A percentile compares a stretch with the other conserved stretches of the same genome.
phyloP scores from a whole-genome alignment of 2,797 vertebrate genomes.

The Pangasius larnaudii region DNA sequence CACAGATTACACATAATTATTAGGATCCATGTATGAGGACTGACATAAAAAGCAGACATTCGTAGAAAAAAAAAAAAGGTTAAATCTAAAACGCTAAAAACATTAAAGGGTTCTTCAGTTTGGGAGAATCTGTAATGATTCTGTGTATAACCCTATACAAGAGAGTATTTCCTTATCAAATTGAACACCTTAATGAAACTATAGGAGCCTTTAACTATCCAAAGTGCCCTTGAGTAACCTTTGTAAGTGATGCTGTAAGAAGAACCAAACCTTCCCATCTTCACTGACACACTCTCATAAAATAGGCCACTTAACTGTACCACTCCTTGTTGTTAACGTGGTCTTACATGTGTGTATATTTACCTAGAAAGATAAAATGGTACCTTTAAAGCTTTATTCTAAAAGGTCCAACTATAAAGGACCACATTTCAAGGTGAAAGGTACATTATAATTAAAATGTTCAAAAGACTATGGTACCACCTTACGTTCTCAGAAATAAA shows the following conservation, averaged over 20 bases:
- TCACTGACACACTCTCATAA: not conserved
- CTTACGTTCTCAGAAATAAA: not conserved
- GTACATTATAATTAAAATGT: not conserved
- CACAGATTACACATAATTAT: slow-evolving; percentile 30
- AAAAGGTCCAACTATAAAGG: not conserved
- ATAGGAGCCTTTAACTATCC: not conserved
- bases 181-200: not conserved
- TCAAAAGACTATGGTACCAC: not conserved
- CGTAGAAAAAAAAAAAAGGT: not conserved
- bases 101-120: not conserved
- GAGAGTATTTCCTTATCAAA: not conserved
- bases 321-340: not conserved
- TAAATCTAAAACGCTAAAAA: not conserved
- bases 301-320: not conserved
- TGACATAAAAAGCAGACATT: not conserved
- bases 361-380: not conserved
- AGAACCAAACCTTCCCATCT: not conserved
- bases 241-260: not conserved
- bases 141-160: not conserved
- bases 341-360: too few relatives aligned
- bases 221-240: not conserved
- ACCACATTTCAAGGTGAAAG: not conserved
- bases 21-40: slow-evolving; percentile 16
- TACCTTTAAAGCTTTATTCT: not conserved
- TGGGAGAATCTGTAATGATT: not conserved